phyloP scores from a whole-genome alignment of 2,888 invertebrate species.

The Steromphala cineraria region DNA sequence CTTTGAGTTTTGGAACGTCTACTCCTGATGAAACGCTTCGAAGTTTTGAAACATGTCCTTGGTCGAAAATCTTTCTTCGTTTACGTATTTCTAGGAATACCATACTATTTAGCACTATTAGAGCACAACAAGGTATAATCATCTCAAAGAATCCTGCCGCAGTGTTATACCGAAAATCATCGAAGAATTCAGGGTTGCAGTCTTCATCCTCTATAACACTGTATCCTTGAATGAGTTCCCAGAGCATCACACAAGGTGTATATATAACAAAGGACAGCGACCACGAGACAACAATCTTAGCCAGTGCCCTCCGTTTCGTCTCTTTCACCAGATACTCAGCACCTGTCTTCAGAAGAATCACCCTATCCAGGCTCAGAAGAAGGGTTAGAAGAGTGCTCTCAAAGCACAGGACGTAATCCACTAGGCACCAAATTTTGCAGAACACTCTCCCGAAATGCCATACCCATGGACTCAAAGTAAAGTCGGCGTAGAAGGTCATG shows the following conservation, averaged over 20 bases:
- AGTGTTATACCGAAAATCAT: conserved; percentile 25
- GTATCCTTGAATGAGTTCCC: conserved; percentile 22
- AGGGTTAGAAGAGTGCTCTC: conserved; percentile 30
- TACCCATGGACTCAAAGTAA: conserved; percentile 9
- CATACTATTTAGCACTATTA: conserved; percentile 23
- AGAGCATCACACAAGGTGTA: conserved; percentile 26
- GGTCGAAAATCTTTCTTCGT: background rate
- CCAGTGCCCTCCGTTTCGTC: conserved; percentile 7
- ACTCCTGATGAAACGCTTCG: background rate
- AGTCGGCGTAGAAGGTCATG: conserved; percentile 31
- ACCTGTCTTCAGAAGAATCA: conserved; percentile 26
- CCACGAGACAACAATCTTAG: conserved; percentile 26
- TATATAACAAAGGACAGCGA: conserved; percentile 24
- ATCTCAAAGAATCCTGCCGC: conserved; percentile 28
- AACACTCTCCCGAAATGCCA: conserved; percentile 30
- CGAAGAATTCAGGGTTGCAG: conserved; percentile 35
- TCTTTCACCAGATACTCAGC: conserved; percentile 15
- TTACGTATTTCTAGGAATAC: background rate
- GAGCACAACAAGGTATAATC: conserved; percentile 12
- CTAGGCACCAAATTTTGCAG: conserved; percentile 28
- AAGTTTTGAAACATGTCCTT: background rate
- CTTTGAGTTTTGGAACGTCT: background rate
- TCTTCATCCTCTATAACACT: conserved; percentile 24
- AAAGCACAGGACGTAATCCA: conserved; percentile 29
- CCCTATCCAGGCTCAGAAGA: conserved; percentile 32